phyloP scores from a whole-genome alignment of 2,888 invertebrate species.

The Ypsolopha sequella region DNA sequence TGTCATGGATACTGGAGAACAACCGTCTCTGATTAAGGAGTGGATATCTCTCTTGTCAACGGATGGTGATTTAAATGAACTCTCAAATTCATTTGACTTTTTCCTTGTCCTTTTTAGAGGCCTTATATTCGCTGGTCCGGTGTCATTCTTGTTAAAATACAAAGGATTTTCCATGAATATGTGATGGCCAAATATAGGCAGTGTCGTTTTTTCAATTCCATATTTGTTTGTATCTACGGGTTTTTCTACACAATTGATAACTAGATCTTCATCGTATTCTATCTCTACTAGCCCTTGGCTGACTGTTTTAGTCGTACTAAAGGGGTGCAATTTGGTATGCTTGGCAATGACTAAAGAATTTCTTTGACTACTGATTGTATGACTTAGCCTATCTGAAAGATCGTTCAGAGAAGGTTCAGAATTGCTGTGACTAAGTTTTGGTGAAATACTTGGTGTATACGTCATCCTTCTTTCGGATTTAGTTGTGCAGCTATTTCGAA shows the following conservation, averaged over 20 bases:
- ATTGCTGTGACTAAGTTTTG: constrained; percentile 44
- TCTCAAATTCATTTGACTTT: constrained; percentile 60
- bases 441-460: constrained; percentile 25
- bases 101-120: constrained; percentile 55
- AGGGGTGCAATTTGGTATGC: constrained; percentile 13
- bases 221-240: constrained; percentile 28
- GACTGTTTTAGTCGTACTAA: constrained; percentile 52
- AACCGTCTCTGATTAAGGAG: constrained; percentile 50
- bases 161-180: constrained; percentile 61
- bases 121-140: constrained; percentile 37
- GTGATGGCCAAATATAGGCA: constrained; percentile 62
- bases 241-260: constrained; percentile 52
- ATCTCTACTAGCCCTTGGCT: constrained; percentile 69
- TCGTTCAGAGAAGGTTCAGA: constrained; percentile 55
- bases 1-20: constrained; percentile 65
- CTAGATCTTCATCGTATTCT: constrained; percentile 64
- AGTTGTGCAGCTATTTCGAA: constrained; percentile 42
- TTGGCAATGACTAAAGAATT: constrained; percentile 33
- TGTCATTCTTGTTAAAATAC: constrained; percentile 57
- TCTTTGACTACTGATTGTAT: constrained; percentile 28
- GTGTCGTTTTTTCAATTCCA: constrained; percentile 44
- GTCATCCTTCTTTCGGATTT: constrained; percentile 55
- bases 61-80: constrained; percentile 56
- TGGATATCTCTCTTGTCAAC: constrained; percentile 55
- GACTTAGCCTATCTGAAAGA: constrained; percentile 45